Evolutionary conservation across 2,888 invertebrate species (phyloP).

Genomic region (Mycalesis mineus): DNA sequence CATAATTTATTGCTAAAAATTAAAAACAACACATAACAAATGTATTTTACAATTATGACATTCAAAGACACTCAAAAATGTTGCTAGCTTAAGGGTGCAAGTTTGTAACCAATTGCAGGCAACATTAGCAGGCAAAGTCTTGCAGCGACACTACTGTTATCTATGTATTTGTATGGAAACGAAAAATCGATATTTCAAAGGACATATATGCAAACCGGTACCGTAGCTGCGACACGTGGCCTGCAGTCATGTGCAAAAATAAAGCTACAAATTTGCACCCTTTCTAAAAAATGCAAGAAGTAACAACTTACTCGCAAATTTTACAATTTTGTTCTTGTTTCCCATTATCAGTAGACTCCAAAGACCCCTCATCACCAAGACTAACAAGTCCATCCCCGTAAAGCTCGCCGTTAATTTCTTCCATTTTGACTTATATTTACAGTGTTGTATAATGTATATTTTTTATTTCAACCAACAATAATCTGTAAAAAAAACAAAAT

Average conservation of each 20-base stretch:
- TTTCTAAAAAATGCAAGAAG: too few species aligned
- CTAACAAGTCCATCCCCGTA: conserved; percentile 71
- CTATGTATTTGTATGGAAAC: too few species aligned
- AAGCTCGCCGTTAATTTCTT: conserved; percentile 77
- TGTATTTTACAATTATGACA: not conserved
- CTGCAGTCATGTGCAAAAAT: too few species aligned
- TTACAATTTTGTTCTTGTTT: conserved; percentile 81
- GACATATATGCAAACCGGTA: too few species aligned
- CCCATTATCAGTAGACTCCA: conserved; percentile 70
- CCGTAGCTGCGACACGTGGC: too few species aligned
- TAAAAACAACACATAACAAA: not conserved
- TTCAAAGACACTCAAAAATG: too few species aligned
- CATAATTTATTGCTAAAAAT: conserved; percentile 83
- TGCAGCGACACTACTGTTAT: too few species aligned
- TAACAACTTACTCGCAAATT: conserved; percentile 79
- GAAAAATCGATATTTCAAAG: too few species aligned
- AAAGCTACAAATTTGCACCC: too few species aligned
- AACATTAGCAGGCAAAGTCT: too few species aligned
- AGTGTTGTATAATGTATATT: conserved; percentile 65
- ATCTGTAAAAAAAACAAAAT: conserved; percentile 48
- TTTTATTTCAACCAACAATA: conserved; percentile 64
- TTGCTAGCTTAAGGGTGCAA: too few species aligned
- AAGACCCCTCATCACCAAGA: conserved; percentile 71
- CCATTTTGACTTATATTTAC: conserved; percentile 78
- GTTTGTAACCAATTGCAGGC: too few species aligned